Conservation (phyloP, 2,888 invertebrate genomes). For the Nezara viridula region DNA sequence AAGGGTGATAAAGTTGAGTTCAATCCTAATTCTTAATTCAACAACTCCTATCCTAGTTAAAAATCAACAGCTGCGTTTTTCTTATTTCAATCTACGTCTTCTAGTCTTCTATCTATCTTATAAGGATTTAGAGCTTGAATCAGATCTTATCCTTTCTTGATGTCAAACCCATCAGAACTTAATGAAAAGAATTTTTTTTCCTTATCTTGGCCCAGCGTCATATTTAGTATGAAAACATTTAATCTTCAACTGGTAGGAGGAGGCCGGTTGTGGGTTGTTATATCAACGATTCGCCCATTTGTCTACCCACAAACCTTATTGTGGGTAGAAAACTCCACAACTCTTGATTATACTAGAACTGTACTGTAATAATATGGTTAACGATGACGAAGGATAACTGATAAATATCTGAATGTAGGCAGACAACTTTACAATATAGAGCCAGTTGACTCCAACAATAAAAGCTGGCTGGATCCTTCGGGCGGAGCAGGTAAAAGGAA, state of each 20-base stretch:
- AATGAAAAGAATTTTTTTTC: background rate
- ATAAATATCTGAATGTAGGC: background rate
- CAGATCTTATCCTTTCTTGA: background rate
- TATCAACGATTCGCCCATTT: conserved; percentile 29
- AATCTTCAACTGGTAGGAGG: conserved; percentile 2
- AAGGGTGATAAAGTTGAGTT: background rate
- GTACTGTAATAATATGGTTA: background rate
- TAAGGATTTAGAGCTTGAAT: background rate
- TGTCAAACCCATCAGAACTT: background rate
- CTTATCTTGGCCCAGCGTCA: background rate
- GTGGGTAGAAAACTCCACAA: background rate
- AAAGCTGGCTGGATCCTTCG: background rate
- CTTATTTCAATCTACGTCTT: too few relatives aligned
- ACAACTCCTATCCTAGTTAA: too few relatives aligned
- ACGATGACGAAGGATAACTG: background rate
- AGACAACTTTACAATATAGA: background rate
- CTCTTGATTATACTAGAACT: background rate
- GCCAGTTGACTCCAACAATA: background rate
- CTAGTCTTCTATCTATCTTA: too few relatives aligned
- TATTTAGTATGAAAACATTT: conserved; percentile 3
- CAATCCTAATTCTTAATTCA: too few relatives aligned
- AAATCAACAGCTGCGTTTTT: too few relatives aligned
- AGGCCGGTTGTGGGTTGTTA: conserved; percentile 20
- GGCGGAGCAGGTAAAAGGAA: conserved; percentile 9
- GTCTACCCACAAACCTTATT: background rate